Base-by-base conservation (phyloP, 2,113 vertebrate species). In the Channa argus region DNA sequence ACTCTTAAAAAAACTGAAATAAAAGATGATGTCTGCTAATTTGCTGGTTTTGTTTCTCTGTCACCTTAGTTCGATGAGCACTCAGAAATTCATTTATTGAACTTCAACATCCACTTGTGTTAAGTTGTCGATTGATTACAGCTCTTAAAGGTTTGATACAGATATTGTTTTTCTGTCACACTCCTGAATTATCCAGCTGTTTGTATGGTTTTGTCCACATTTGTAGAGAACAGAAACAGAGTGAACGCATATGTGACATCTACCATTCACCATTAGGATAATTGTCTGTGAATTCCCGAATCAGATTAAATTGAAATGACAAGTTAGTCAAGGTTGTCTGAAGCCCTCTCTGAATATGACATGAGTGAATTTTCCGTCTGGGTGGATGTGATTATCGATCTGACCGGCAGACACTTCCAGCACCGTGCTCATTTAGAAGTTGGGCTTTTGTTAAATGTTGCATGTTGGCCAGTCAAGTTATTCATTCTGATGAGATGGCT, bases 331-430 rank as follows among this genome's bases (percentile, higher is more conserved):
- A 58, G 63, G 58, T 47, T 33, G n/a, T 64, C 54, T 81, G 47
- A 53, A 71, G 56, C 52, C 70, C 54, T 66, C 71, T 62, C 81
- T 82, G 61, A 39, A 52, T 74, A 53, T 78, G 58, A 83, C 77
- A 80, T 53, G 70, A 75, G 50, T 34, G 74, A 64, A 64, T 80
- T 68, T 84, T 84, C 75, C 75, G 70, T 56, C 55, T 69, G 81
- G 46, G 5, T 74, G 78, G 58, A 68, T 50, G 51, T 44, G 65
- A 80, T 82, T 84, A 88, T 88, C 74, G 84, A 85, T 83, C 82
- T 44, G 44, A 71, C 54, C 76, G 9, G 72, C 38, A 66, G 71
- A 78, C 62, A 8, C 70, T 74, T 71, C 37, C 52, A 62, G 50
- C 3, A 1, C 71, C 43, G 67, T 0, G 54, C 63, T 64, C 14